A percentile compares a stretch with the other conserved stretches of the same genome.
Conservation (phyloP, 2,113 vertebrate species). For the Fulica atra region DNA sequence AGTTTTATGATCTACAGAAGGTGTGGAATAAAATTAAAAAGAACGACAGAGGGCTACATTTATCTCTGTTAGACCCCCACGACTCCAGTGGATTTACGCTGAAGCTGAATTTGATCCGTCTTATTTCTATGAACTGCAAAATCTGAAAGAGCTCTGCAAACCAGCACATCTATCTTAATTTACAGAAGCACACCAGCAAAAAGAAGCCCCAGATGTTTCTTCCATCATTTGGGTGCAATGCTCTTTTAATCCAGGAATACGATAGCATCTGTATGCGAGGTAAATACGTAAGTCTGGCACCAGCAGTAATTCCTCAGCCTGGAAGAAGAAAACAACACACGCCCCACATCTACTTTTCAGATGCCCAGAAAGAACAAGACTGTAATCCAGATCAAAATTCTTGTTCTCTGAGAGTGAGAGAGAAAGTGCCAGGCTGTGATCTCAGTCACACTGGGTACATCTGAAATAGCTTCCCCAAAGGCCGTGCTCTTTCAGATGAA, state of each 20-base stretch:
- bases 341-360: constrained; percentile 12
- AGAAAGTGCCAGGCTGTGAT: background rate
- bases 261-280: background rate
- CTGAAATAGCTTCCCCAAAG: background rate
- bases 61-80: background rate
- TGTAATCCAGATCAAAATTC: constrained; percentile 42
- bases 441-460: background rate
- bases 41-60: background rate
- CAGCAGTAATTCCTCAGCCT: constrained; percentile 13
- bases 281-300: constrained; percentile 31
- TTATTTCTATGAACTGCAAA: background rate
- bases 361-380: background rate
- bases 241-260: constrained; percentile 16
- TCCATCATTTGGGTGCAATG: background rate
- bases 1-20: background rate
- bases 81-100: background rate
- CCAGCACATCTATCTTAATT: constrained; percentile 2
- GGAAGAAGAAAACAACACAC: constrained; percentile 26
- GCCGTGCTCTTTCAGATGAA: background rate
- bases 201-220: constrained; percentile 42
- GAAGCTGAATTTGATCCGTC: background rate
- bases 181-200: constrained; percentile 26
- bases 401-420: background rate
- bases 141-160: constrained; percentile 5
- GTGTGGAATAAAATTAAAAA: background rate